Evolutionary conservation across 2,888 invertebrate genomes (phyloP).

Genomic region (Yponomeuta evonymella): DNA sequence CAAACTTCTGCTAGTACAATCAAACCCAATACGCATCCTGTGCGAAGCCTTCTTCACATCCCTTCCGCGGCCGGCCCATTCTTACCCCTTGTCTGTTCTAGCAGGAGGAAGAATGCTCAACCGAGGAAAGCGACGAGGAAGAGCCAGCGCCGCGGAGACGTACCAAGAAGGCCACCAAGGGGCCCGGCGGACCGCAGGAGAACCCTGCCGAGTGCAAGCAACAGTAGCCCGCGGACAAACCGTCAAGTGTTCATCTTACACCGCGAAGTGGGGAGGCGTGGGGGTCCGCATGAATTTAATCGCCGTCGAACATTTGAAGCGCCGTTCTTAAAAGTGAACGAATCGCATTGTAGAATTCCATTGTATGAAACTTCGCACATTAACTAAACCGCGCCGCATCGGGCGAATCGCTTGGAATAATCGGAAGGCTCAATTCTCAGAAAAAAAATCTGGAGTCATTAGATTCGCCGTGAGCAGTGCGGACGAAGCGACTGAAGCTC

Average conservation of each 20-base stretch:
- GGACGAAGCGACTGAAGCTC: no score
- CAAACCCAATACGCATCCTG: background rate
- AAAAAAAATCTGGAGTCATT: no score
- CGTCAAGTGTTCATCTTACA: slow-evolving; percentile 9
- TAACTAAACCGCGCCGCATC: no score
- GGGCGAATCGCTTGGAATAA: no score
- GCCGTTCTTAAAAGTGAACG: no score
- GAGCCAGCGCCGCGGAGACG: slow-evolving; percentile 61
- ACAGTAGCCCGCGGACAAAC: slow-evolving; percentile 67
- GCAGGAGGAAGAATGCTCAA: slow-evolving; percentile 71
- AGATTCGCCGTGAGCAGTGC: no score
- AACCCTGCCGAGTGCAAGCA: slow-evolving; percentile 83
- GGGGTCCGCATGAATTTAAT: slow-evolving; percentile 3
- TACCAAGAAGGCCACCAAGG: slow-evolving; percentile 51
- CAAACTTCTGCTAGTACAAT: no score
- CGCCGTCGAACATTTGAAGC: no score
- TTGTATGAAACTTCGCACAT: no score
- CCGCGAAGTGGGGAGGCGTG: slow-evolving; percentile 12
- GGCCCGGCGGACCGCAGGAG: slow-evolving; percentile 27
- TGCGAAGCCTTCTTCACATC: background rate
- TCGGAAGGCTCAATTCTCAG: no score
- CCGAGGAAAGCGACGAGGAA: slow-evolving; percentile 78
- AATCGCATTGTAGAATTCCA: no score
- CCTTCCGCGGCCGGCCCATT: background rate
- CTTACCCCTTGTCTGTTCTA: slow-evolving; percentile 24